Conservation (phyloP, 2,888 invertebrate genomes). For the Lithophane leautieri region DNA sequence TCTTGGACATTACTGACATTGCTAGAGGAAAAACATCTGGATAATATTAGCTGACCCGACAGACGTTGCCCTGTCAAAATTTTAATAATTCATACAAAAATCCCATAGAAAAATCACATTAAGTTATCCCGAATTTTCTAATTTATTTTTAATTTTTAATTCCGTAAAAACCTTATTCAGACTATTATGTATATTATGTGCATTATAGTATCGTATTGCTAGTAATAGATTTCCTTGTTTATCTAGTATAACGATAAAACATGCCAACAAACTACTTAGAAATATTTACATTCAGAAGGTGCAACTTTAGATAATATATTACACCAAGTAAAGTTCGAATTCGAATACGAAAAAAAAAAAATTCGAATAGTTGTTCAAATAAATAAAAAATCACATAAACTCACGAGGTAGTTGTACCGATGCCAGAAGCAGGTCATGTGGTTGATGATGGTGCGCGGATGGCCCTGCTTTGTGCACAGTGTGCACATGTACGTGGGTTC, state of each 20-base stretch:
- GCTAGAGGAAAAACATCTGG: not conserved
- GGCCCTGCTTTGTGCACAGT: conserved; percentile 94
- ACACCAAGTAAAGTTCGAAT: too few relatives aligned
- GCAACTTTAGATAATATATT: too few relatives aligned
- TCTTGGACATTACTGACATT: not conserved
- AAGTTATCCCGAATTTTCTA: too few relatives aligned
- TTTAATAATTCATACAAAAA: not conserved
- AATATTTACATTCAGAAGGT: too few relatives aligned
- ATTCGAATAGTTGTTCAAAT: not conserved
- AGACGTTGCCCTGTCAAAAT: not conserved
- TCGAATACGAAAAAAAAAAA: too few relatives aligned
- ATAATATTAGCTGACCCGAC: not conserved
- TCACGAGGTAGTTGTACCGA: conserved; percentile 93
- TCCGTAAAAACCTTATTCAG: not conserved
- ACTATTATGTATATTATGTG: not conserved
- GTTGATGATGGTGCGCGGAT: conserved; percentile 94
- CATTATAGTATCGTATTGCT: too few relatives aligned
- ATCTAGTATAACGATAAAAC: too few relatives aligned
- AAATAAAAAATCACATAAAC: conserved; percentile 49
- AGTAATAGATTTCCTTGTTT: too few relatives aligned
- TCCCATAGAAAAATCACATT: not conserved
- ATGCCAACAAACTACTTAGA: too few relatives aligned
- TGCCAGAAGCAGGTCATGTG: conserved; percentile 95
- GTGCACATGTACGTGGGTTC: conserved; percentile 95
- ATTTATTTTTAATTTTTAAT: not conserved